phyloP scores from a whole-genome alignment of 2,113 vertebrate genomes.

The Paedocypris sp. region DNA sequence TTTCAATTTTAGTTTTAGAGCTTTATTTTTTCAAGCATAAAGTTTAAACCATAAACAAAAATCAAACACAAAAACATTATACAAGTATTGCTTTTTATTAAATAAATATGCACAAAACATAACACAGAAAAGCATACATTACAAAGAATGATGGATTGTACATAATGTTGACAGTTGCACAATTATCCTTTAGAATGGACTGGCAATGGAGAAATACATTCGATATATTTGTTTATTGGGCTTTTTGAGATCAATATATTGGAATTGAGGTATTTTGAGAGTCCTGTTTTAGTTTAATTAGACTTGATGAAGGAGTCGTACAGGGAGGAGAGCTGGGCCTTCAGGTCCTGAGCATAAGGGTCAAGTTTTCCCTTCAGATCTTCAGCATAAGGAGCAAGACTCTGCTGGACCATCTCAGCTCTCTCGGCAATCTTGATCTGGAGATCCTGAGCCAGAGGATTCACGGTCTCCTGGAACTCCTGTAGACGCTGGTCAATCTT shows the following conservation, averaged over 20 bases:
- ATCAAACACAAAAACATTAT: background rate
- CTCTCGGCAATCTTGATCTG: conserved; percentile 42
- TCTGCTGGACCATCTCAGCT: conserved; percentile 43
- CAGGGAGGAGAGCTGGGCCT: conserved; percentile 34
- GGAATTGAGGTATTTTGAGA: too few species aligned
- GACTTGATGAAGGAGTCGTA: conserved; percentile 41
- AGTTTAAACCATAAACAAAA: too few species aligned
- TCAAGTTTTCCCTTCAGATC: conserved; percentile 41
- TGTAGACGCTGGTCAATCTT: conserved; percentile 46
- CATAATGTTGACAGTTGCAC: background rate
- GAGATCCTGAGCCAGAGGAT: conserved; percentile 45
- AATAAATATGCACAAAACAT: background rate
- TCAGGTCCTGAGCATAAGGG: conserved; percentile 49
- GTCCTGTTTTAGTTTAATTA: conserved; percentile 41
- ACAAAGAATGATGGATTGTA: background rate
- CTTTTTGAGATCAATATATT: too few species aligned
- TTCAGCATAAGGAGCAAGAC: conserved; percentile 46
- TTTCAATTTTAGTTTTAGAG: too few species aligned
- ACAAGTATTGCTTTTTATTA: background rate
- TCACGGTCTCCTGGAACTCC: conserved; percentile 48
- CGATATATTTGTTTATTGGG: too few species aligned
- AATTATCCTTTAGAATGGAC: too few species aligned
- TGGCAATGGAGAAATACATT: too few species aligned
- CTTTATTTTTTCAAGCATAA: too few species aligned
- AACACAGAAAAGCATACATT: background rate